Evolutionary conservation across 2,797 vertebrate genomes (phyloP).

Genomic region (Lateolabrax maculatus): DNA sequence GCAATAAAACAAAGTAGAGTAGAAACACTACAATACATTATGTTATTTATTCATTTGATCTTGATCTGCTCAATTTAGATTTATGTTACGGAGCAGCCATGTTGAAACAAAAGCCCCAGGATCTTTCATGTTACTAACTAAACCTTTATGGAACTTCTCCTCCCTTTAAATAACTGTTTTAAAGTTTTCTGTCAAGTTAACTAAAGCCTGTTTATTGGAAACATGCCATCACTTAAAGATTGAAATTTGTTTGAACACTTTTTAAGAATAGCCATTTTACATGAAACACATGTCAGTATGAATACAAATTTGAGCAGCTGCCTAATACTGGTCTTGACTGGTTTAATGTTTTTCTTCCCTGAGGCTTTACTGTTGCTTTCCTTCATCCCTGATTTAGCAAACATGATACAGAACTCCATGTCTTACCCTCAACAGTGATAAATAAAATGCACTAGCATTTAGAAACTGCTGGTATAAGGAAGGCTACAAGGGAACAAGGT

Average conservation of each 20-base stretch:
- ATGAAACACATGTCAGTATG: constrained; percentile 29
- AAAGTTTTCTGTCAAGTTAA: constrained; percentile 4
- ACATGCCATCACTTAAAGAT: not conserved
- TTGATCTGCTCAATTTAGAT: constrained; percentile 7
- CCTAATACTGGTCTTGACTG: constrained; percentile 23
- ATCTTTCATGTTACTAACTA: constrained; percentile 12
- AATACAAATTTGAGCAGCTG: constrained; percentile 33
- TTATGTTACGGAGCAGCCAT: not conserved
- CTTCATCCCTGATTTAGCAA: constrained; percentile 57
- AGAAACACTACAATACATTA: constrained; percentile 9
- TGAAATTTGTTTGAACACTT: constrained; percentile 4
- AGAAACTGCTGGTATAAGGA: constrained; percentile 17
- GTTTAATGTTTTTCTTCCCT: constrained; percentile 23
- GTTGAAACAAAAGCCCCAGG: constrained; percentile 20
- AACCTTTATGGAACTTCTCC: not conserved
- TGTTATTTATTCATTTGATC: constrained; percentile 16
- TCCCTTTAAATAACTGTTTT: not conserved
- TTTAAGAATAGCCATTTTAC: constrained; percentile 2
- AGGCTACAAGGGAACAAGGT: constrained; percentile 37
- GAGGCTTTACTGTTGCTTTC: constrained; percentile 32
- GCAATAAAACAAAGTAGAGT: constrained; percentile 14
- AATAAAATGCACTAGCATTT: constrained; percentile 31
- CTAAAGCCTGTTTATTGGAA: constrained; percentile 1
- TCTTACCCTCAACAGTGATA: constrained; percentile 33
- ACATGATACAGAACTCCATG: constrained; percentile 43